phyloP scores from a whole-genome alignment of 2,888 invertebrate species.

The Plebejus argus region DNA sequence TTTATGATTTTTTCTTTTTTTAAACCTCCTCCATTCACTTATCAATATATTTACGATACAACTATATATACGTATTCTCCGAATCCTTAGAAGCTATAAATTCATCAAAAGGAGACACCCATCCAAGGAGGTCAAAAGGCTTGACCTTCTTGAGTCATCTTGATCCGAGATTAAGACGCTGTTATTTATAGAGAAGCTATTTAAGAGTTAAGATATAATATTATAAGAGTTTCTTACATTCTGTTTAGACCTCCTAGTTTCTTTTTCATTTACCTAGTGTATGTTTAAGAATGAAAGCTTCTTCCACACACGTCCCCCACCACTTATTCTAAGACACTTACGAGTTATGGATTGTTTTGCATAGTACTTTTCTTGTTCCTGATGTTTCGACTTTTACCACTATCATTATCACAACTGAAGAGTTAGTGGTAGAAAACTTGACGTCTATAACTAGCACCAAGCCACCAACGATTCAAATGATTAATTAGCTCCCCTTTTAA shows the following conservation, averaged over 20 bases:
- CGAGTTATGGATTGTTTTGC: background rate
- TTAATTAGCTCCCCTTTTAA: too few relatives aligned
- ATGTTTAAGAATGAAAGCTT: background rate
- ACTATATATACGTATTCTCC: background rate
- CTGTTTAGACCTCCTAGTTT: background rate
- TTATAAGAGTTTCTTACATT: background rate
- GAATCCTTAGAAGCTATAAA: background rate
- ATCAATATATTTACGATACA: background rate
- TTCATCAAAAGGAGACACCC: background rate
- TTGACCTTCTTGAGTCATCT: slow-evolving; percentile 10
- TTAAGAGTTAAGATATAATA: background rate
- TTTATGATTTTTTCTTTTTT: background rate
- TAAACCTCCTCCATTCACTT: too few relatives aligned
- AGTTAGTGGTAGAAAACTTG: too few relatives aligned
- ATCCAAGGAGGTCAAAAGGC: background rate
- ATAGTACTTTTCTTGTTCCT: background rate
- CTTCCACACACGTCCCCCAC: background rate
- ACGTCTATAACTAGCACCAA: too few relatives aligned
- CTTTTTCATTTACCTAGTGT: background rate
- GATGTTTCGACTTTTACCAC: too few relatives aligned
- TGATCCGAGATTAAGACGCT: background rate
- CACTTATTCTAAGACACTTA: background rate
- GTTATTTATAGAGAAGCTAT: background rate
- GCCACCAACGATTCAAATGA: too few relatives aligned
- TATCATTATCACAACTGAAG: too few relatives aligned